Evolutionary conservation across 2,888 invertebrate species (phyloP).

Genomic region (Rhamphomyia laevipes): DNA sequence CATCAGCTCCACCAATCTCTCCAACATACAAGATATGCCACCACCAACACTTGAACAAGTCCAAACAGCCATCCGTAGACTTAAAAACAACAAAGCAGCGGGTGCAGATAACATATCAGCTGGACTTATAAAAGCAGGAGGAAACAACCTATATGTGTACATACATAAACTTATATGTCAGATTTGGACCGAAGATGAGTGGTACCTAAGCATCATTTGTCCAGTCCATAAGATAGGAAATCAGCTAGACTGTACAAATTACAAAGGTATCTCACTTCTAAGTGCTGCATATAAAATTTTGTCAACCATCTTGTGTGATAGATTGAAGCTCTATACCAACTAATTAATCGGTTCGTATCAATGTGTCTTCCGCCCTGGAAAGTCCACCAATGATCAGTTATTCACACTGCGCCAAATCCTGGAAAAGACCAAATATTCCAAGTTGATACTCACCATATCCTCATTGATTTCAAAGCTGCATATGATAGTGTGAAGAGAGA

Average conservation of each 20-base stretch:
- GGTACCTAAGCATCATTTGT: neutral
- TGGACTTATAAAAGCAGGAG: neutral
- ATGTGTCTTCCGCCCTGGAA: constrained; percentile 5
- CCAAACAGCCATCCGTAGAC: neutral
- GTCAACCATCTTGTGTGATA: too few relatives aligned
- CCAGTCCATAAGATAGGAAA: constrained; percentile 1
- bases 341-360: neutral
- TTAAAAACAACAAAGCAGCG: neutral
- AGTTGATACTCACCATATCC: constrained; percentile 3
- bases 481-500: constrained; percentile 9
- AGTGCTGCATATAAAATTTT: too few relatives aligned
- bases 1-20: neutral
- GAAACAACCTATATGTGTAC: neutral
- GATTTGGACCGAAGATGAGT: neutral
- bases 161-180: neutral
- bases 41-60: neutral
- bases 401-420: constrained; percentile 1
- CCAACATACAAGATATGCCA: too few relatives aligned
- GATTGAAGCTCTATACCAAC: too few relatives aligned
- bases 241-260: neutral
- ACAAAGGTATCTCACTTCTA: too few relatives aligned
- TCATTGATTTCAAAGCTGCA: constrained; percentile 13
- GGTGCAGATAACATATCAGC: constrained; percentile 1
- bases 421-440: too few relatives aligned
- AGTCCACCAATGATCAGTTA: constrained; percentile 3